These are phyloP conservation scores for Phataginus tricuspis DNA, from an alignment of 2,797 vertebrate genomes.

Conservation along the genomic window DNA sequence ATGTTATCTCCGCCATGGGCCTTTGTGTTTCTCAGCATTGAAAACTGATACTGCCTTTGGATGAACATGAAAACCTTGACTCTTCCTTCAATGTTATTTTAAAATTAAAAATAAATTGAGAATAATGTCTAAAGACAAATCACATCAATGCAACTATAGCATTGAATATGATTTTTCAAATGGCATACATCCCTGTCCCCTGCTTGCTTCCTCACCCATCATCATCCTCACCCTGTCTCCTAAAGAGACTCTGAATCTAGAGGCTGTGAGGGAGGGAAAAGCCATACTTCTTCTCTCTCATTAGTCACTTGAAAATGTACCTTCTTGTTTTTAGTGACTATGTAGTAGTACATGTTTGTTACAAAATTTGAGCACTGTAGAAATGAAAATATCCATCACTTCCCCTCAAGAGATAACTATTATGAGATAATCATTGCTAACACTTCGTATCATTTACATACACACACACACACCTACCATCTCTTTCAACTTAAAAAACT, in stretches of 20 bases:
- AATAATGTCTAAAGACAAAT: neutral
- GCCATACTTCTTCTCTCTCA: neutral
- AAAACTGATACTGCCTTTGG: neutral
- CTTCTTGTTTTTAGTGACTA: neutral
- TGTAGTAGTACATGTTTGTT: neutral
- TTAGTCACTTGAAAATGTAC: neutral
- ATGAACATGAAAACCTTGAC: neutral
- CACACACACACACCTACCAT: too few relatives aligned
- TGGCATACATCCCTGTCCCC: neutral
- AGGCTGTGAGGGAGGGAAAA: neutral
- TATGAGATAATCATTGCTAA: neutral
- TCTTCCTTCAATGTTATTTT: neutral
- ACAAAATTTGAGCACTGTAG: neutral
- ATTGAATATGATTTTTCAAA: neutral
- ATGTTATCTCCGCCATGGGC: neutral
- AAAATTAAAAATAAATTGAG: neutral
- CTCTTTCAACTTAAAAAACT: neutral
- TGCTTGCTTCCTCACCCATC: rapidly evolving
- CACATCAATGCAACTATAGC: neutral
- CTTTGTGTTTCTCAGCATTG: neutral
- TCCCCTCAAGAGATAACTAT: neutral
- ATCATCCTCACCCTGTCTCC: neutral
- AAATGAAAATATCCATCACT: neutral
- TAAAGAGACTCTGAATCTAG: neutral
- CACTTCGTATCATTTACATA: neutral